Evolutionary conservation across 2,888 invertebrate species (phyloP), one percentile per base, ranked within the genome.

Genomic region (Drosophila lacicola): DNA sequence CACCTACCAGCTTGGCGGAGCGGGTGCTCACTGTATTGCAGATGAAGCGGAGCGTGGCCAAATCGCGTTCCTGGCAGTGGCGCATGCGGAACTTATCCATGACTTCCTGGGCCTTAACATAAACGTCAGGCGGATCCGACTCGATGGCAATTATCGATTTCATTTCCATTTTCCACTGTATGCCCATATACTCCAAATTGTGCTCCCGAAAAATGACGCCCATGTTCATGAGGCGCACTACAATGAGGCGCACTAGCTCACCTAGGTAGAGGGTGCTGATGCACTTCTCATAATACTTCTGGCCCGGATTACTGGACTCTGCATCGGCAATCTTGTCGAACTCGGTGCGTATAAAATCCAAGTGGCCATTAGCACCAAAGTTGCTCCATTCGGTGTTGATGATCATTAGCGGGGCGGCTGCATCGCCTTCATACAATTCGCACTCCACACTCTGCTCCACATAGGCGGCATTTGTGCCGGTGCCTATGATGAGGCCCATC

Each of bases 301-400:
- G 94, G 50, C 95, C 95, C 1, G 95, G 95, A 90, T 96, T 97
- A 74, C 97, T 95, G 14, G 97, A 97, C 71, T 94, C 94, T 25
- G 92, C 92, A 92, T 99, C 98, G 57, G 98, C 95, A 46, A 95
- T 95, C 14, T 94, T 94, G 91, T 99, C 97, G 89, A 95, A 96
- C 76, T 96, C 95, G 0, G 97, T 98, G 57, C 96, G 93, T 13
- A 98, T 93, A 89, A 97, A 97, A 90, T 98, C 97, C 60, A 99
- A 92, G 9, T 94, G 94, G 6, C 97, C 98, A 80, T 96, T 95
- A 89, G 98, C 97, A 0, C 99, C 99, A 90, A 99, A 98, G 10
- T 98, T 98, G 6, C 98, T 98, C 98, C 98, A 98, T 91, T 99
- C 98, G 0, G 96, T 96, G 92, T 99, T 99, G 82, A 99, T 96